A percentile compares a stretch with the other conserved stretches of the same genome.
Conservation (phyloP, 2,113 vertebrate genomes). For the Raja brachyura region DNA sequence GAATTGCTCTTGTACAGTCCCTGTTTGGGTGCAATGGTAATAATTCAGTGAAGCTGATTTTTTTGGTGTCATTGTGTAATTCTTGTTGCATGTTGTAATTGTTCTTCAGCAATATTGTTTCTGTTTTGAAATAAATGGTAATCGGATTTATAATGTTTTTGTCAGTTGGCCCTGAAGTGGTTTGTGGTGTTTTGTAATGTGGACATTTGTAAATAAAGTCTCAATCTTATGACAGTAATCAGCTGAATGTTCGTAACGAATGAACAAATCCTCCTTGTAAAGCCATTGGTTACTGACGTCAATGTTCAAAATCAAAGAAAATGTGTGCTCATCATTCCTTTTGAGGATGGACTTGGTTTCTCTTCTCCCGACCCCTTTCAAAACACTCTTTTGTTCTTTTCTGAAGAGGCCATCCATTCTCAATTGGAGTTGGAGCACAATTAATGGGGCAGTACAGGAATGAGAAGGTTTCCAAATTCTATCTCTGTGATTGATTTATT, state of each 20-base stretch:
- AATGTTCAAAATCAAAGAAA: slow-evolving; percentile 13
- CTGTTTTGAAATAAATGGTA: not conserved
- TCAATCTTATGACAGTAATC: not conserved
- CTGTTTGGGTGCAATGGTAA: no score
- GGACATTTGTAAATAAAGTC: not conserved
- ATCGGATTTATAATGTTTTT: not conserved
- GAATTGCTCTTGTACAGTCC: no score
- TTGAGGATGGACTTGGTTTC: not conserved
- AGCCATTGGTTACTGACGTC: not conserved
- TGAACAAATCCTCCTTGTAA: slow-evolving; percentile 25
- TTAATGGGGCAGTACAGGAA: not conserved
- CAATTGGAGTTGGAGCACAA: not conserved
- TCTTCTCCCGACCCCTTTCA: not conserved
- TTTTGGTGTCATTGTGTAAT: not conserved
- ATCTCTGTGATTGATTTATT: slow-evolving; percentile 16
- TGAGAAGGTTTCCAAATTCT: not conserved
- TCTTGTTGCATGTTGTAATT: not conserved
- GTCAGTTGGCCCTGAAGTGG: not conserved
- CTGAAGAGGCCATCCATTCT: no score
- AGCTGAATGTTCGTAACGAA: not conserved
- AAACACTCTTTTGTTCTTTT: not conserved
- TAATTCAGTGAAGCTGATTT: no score
- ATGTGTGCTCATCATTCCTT: not conserved
- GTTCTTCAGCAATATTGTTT: not conserved
- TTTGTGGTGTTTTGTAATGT: not conserved